Evolutionary conservation across 1,140 invertebrate species (phyloP).

Genomic region (Tribolium castaneum): DNA sequence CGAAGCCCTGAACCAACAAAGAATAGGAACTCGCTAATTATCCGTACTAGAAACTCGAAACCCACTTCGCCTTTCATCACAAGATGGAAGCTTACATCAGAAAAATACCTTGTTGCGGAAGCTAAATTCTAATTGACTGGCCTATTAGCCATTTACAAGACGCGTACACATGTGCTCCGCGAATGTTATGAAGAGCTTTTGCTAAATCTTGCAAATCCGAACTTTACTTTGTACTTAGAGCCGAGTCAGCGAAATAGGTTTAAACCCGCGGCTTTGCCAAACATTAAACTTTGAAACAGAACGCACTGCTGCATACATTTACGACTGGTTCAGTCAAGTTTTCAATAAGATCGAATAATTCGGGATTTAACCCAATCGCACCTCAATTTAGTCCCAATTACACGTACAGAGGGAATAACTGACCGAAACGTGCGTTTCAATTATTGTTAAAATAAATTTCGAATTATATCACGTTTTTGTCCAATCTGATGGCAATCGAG

Average conservation of each 20-base stretch:
- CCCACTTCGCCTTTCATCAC: background rate
- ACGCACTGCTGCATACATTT: constrained; percentile 1
- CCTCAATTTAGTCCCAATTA: background rate
- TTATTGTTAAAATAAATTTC: background rate
- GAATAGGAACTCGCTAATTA: background rate
- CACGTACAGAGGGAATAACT: background rate
- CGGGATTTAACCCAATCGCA: background rate
- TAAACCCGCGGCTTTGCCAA: constrained; percentile 13
- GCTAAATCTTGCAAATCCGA: constrained; percentile 16
- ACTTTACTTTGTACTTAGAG: constrained; percentile 23
- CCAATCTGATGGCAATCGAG: background rate
- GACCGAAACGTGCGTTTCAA: background rate
- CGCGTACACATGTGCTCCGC: background rate
- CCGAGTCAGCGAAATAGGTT: background rate
- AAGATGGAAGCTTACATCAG: background rate
- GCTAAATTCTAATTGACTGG: too few relatives aligned
- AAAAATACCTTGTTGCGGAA: background rate
- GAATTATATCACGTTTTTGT: background rate
- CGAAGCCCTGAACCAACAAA: background rate
- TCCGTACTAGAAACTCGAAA: background rate
- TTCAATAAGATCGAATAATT: background rate
- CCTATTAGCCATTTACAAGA: too few relatives aligned
- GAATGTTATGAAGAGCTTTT: constrained; percentile 6
- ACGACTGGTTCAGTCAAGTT: background rate
- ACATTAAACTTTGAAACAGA: constrained; percentile 6